phyloP scores from a whole-genome alignment of 2,888 invertebrate species.

The Pandemis cinnamomeana region DNA sequence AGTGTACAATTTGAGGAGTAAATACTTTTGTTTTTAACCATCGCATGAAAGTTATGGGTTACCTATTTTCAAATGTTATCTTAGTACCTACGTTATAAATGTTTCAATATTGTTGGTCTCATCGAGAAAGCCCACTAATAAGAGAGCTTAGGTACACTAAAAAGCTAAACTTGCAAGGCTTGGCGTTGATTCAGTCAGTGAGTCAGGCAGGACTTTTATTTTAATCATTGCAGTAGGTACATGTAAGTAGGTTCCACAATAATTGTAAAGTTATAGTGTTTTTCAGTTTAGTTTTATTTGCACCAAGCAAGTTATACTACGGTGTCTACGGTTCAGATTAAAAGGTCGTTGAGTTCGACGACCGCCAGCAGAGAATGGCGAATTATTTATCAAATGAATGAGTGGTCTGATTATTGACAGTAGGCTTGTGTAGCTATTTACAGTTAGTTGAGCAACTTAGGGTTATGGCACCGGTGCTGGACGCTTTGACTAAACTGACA shows the following conservation, averaged over 20 bases:
- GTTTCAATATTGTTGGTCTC: too few relatives aligned
- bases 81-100: too few relatives aligned
- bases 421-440: not conserved
- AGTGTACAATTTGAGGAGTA: too few relatives aligned
- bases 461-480: too few relatives aligned
- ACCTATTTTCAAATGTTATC: too few relatives aligned
- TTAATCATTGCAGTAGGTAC: not conserved
- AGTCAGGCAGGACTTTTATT: not conserved
- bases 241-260: not conserved
- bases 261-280: not conserved
- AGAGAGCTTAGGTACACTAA: too few relatives aligned
- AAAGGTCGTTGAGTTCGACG: slow-evolving; percentile 18
- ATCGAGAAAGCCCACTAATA: too few relatives aligned
- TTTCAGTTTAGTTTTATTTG: not conserved
- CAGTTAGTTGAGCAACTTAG: not conserved
- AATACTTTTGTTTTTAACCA: too few relatives aligned
- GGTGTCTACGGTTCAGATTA: slow-evolving; percentile 1
- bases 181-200: not conserved
- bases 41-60: too few relatives aligned
- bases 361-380: not conserved
- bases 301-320: slow-evolving; percentile 14
- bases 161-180: not conserved
- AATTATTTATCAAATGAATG: slow-evolving; percentile 10
- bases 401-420: slow-evolving; percentile 8
- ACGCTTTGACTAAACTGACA: too few relatives aligned